Percentiles rank a stretch among this genome's conserved stretches.
phyloP scores from a whole-genome alignment of 2,113 vertebrate genomes.

The Tapirus terrestris region DNA sequence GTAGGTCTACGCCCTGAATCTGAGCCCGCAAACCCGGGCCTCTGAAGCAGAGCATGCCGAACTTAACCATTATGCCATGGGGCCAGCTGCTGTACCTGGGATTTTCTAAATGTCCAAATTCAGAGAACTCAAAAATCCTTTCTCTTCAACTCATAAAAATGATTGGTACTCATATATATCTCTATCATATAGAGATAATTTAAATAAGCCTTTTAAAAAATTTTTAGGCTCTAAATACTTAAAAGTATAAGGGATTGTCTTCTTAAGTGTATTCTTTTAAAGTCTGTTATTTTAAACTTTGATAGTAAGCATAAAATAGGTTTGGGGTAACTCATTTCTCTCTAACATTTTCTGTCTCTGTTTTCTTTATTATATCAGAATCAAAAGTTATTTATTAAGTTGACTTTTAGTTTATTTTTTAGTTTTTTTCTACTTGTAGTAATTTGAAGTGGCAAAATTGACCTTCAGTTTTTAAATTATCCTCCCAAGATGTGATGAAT shows the following conservation, averaged over 20 bases:
- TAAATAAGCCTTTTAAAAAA: background rate
- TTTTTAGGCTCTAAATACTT: background rate
- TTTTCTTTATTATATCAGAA: background rate
- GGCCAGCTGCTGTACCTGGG: background rate
- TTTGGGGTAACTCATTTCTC: background rate
- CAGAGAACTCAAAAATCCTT: background rate
- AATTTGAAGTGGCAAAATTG: slow-evolving; percentile 4
- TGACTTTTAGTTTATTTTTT: slow-evolving; percentile 26
- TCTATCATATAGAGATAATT: background rate
- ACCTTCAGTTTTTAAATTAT: background rate
- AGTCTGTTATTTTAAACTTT: slow-evolving; percentile 39
- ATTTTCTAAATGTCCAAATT: slow-evolving; percentile 34
- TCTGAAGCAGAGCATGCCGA: too few species aligned
- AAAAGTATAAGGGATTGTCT: background rate
- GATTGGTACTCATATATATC: background rate
- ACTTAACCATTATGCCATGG: too few species aligned
- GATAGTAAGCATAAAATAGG: background rate
- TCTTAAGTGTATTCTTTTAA: slow-evolving; percentile 8
- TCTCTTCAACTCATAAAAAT: slow-evolving; percentile 26
- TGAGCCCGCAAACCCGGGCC: too few species aligned
- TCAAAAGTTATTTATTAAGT: slow-evolving; percentile 35
- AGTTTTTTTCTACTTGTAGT: slow-evolving; percentile 30
- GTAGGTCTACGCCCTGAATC: too few species aligned
- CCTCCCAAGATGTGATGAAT: background rate
- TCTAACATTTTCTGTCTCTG: slow-evolving; percentile 1